A percentile compares a stretch with the other conserved stretches of the same genome.
Conservation (phyloP, 2,797 vertebrate species). For the Bradypodion pumilum region DNA sequence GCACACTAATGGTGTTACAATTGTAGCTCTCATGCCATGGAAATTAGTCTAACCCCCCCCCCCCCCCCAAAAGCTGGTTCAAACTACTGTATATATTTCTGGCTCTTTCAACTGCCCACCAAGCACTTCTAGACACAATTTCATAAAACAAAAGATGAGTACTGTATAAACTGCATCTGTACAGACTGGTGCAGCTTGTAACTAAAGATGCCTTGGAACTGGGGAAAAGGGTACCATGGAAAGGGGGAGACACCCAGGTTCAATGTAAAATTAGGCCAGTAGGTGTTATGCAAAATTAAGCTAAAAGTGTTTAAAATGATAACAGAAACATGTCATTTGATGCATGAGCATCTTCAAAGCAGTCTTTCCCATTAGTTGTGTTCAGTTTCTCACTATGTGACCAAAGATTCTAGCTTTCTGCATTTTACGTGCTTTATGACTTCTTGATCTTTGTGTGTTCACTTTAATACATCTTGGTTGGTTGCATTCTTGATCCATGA, state of each 20-base stretch:
- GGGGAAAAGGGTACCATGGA: background rate
- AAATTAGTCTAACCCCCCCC: no score
- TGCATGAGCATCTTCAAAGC: background rate
- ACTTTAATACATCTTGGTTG: no score
- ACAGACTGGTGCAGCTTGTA: background rate
- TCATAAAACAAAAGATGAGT: no score
- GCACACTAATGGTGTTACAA: constrained; percentile 53
- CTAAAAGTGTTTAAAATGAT: background rate
- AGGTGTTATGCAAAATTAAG: background rate
- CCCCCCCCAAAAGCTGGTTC: background rate
- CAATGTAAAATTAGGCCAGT: background rate
- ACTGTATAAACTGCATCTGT: no score
- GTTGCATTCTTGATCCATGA: no score
- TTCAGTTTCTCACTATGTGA: no score
- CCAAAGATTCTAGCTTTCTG: no score
- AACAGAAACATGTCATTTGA: background rate
- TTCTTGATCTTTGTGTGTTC: no score
- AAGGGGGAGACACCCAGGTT: background rate
- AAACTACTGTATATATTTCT: rapidly evolving
- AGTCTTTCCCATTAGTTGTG: background rate
- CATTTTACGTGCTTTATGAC: no score
- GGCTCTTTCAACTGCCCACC: background rate
- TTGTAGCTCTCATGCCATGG: background rate
- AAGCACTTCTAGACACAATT: no score
- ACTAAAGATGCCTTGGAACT: background rate